A percentile compares a stretch with the other conserved stretches of the same genome.
phyloP scores from a whole-genome alignment of 1,140 invertebrate genomes.

The Sitodiplosis mosellana region DNA sequence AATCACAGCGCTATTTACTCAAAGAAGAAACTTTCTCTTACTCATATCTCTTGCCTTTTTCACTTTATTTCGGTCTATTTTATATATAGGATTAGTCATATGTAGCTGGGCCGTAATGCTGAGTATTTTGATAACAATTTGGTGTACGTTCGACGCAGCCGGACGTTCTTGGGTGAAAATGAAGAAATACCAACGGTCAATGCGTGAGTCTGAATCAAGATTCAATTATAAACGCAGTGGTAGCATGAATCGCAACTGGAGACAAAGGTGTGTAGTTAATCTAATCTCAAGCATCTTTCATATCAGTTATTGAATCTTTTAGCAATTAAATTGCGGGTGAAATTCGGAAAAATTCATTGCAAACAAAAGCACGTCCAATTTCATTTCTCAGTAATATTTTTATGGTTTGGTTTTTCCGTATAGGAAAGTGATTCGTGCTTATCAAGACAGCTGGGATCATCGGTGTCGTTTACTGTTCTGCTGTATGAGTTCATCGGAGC shows the following conservation, averaged over 20 bases:
- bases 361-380: no score
- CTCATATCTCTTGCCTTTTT: neutral
- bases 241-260: conserved; percentile 66
- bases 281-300: neutral
- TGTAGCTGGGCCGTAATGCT: conserved; percentile 62
- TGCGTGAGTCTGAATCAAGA: conserved; percentile 53
- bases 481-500: conserved; percentile 63
- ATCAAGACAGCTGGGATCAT: conserved; percentile 82
- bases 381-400: neutral
- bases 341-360: no score
- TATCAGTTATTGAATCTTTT: neutral
- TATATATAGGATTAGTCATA: conserved; percentile 50
- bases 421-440: conserved; percentile 74
- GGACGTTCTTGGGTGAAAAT: conserved; percentile 87
- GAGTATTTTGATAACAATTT: conserved; percentile 56
- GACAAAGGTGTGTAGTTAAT: conserved; percentile 45
- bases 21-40: no score
- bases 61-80: no score
- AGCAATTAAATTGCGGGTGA: no score
- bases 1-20: no score
- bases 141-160: conserved; percentile 77
- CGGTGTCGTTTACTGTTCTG: conserved; percentile 70
- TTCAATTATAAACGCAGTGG: conserved; percentile 62
- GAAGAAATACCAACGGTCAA: conserved; percentile 72
- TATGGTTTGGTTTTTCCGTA: conserved; percentile 7